Evolutionary conservation across 64 coral and sea anemone genomes (phyloP).

Genomic region (Dendronephthya gigantea): DNA sequence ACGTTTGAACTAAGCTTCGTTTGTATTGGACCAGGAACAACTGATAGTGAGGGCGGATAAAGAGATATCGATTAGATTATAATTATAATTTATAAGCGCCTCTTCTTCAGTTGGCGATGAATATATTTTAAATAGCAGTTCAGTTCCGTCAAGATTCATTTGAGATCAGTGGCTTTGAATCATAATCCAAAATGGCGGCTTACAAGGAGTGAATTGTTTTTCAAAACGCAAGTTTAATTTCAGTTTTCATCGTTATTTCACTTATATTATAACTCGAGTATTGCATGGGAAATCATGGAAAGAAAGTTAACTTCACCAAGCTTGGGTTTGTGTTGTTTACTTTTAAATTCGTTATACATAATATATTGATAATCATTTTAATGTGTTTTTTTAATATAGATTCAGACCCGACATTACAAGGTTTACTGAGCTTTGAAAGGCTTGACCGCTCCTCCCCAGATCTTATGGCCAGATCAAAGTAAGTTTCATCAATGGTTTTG

Average conservation of each 20-base stretch:
- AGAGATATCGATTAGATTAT: no score
- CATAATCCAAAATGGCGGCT: not conserved
- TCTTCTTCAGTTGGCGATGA: no score
- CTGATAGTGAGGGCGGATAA: no score
- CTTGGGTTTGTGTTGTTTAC: not conserved
- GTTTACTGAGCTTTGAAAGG: constrained; percentile 82
- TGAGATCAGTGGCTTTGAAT: not conserved
- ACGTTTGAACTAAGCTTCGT: no score
- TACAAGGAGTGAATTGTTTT: not conserved
- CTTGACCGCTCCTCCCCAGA: constrained; percentile 89
- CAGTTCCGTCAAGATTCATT: no score
- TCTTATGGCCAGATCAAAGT: constrained; percentile 99
- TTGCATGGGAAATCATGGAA: not conserved
- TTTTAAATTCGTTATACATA: no score
- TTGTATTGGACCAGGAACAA: no score
- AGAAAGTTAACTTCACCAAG: not conserved
- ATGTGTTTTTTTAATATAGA: constrained; percentile 52
- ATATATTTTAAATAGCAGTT: no score
- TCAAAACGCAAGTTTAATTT: not conserved
- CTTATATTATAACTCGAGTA: not conserved
- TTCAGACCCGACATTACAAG: constrained; percentile 81
- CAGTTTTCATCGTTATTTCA: not conserved
- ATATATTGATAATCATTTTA: no score
- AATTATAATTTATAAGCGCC: no score
- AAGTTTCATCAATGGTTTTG: constrained; percentile 23